These are phyloP conservation scores for Neodiprion pinetum DNA, from an alignment of 1,140 invertebrate genomes.

Conservation along the genomic window DNA sequence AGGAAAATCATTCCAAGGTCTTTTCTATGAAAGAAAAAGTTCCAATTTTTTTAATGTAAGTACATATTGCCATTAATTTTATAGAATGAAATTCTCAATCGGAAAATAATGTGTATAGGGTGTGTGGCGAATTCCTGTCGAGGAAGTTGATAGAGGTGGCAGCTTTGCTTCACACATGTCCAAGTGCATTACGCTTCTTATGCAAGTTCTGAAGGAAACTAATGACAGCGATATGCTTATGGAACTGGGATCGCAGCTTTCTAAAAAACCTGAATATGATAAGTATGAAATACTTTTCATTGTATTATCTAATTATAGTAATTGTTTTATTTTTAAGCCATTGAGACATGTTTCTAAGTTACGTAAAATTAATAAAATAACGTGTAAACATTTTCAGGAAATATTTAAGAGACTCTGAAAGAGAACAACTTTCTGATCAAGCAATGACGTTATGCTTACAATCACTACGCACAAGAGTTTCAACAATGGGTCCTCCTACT, in stretches of 20 bases:
- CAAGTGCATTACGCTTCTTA: conserved; percentile 78
- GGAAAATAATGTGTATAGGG: conserved; percentile 64
- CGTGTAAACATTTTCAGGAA: conserved; percentile 61
- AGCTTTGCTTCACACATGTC: conserved; percentile 92
- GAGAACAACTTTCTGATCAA: conserved; percentile 77
- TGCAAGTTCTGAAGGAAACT: conserved; percentile 81
- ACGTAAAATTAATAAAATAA: not conserved
- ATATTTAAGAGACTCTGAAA: conserved; percentile 82
- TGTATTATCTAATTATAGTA: not conserved
- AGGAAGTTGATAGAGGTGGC: conserved; percentile 90
- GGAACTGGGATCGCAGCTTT: conserved; percentile 79
- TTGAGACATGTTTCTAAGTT: conserved; percentile 8
- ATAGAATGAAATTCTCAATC: not conserved
- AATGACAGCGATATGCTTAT: conserved; percentile 84
- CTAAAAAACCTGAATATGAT: conserved; percentile 80
- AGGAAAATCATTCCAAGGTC: conserved; percentile 73
- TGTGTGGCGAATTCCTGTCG: conserved; percentile 88
- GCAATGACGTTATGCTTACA: conserved; percentile 75
- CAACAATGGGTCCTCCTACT: conserved; percentile 43
- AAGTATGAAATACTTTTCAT: conserved; percentile 66
- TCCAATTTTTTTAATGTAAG: conserved; percentile 90
- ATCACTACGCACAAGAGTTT: conserved; percentile 63
- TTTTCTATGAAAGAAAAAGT: conserved; percentile 85
- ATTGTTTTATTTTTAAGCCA: not conserved
- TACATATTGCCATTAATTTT: conserved; percentile 24